Evolutionary conservation across 2,113 vertebrate species (phyloP), one percentile per base, ranked within the genome.

Genomic region (Gopherus flavomarginatus): DNA sequence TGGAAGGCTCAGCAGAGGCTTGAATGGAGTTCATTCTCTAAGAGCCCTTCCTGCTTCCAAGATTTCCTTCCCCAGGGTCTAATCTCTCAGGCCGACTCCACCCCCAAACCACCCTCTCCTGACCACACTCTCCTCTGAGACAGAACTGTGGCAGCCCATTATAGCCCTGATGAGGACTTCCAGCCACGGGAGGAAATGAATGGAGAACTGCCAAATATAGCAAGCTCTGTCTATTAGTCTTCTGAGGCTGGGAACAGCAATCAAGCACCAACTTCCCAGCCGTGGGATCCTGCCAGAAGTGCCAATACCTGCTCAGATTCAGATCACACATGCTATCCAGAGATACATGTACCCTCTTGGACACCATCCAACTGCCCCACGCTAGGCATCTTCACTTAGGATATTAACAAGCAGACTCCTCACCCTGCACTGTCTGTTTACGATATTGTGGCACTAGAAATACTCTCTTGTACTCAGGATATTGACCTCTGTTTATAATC

Each of bases 11-110:
- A 80, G 62, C 26, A 31, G n/a, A 88, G 6, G 57, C 52, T 59
- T 80, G 88, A 82, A 92, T 88, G 84, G 86, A 88, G 56, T 77
- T 77, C 86, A 92, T 92, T 92, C 91, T 92, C 81, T 85, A 54
- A 42, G 42, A 85, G 26, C 26, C 54, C 50, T 42, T 77, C 69
- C 81, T 49, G 24, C 56, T 85, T 92, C 91, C 91, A 92, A 88
- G 91, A 87, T 85, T 88, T 88, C 85, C 91, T 69, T 92, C 86
- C 16, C 4, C 86, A 85, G 86, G 57, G 49, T 88, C 53, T 27
- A 49, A 59, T 47, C 81, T 88, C 56, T 88, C 49, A 85, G 69
- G 50, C 69, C 50, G 65, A 78, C 69, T 81, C 54, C 72, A 65
- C 72, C 62, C 56, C 38, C 65, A 65, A 80, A 56, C 56, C 50